Conservation (phyloP, 2,113 vertebrate genomes). For the Aegotheles bennettii region DNA sequence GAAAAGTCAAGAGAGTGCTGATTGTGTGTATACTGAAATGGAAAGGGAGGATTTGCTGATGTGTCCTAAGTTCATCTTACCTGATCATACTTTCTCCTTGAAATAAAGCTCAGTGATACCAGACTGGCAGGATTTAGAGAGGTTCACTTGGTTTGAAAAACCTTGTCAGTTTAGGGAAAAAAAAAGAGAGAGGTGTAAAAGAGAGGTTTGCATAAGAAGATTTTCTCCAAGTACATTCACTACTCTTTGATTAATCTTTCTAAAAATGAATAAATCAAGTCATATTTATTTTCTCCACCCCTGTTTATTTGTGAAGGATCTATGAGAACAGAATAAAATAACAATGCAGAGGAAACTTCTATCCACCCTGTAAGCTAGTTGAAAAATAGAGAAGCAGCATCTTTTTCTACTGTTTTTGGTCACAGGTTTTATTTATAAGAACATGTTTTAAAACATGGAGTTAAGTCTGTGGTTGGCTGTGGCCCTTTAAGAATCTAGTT, state of each 20-base stretch:
- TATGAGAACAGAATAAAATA: not conserved
- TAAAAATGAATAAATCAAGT: not conserved
- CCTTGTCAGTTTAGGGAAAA: not conserved
- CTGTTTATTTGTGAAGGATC: not conserved
- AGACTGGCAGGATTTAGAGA: not conserved
- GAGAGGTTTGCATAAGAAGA: not conserved
- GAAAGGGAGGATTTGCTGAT: not conserved
- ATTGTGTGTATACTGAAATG: not conserved
- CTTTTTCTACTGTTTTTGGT: not conserved
- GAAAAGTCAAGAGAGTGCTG: not conserved
- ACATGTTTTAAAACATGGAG: not conserved
- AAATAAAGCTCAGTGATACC: not conserved
- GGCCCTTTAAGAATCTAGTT: constrained; percentile 41
- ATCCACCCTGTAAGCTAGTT: not conserved
- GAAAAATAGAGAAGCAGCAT: not conserved
- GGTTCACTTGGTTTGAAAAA: not conserved
- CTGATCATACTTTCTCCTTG: not conserved
- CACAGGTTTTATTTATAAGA: not conserved
- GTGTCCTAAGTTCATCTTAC: not conserved
- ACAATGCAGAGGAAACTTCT: not conserved
- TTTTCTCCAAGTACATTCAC: not conserved
- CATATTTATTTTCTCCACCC: not conserved
- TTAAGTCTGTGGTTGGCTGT: not conserved
- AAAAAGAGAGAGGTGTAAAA: not conserved
- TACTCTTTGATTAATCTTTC: not conserved